Base-by-base conservation (phyloP, 2,888 invertebrate genomes). In the Aethes cnicana region DNA sequence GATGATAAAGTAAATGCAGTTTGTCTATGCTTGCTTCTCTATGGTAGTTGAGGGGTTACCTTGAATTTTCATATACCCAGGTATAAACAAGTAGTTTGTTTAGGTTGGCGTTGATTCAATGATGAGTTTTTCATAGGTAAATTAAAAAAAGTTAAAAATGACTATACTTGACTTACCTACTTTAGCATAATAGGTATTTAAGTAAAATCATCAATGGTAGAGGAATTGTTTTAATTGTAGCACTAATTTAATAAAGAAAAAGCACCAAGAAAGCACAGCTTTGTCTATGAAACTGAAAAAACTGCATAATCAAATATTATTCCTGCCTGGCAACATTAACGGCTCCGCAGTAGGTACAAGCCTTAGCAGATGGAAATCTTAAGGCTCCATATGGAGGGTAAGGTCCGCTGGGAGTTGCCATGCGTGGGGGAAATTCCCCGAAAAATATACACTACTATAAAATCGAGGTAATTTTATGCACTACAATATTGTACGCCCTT, bases 381-480 rank as follows among this genome's bases (percentile, higher is more conserved):
- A 73, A 69, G 73, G 70, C 66, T 66, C 59, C 68, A 67, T 62
- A 64, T 54, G 44, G 71, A 77, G 77, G 80, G 80, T 69, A 41
- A 11, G 11, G 39, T 71, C 83, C 82, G 72, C 47, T 3, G 75
- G 85, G 84, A 81, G 62, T 66, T 48, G 62, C 61, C 59, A 57
- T 47, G 60, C 63, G 61, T 66, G 69, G 66, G 59, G 66, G 58
- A 59, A 53, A 56, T 57, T 61, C 68, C 67, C 69, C 73, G 74
- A 66, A 76, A 75, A 70, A 77, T 74, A 81, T 78, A 79, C 74
- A 75, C 62, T 69, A 68, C 69, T 77, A 77, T 81, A 81, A 84
- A 84, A 83, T 83, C 80, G 79, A 81, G 79, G 77, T 80, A 82
- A 83, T 84, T 76, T 80, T 84, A 84, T 85, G 84, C 86, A 84